Evolutionary conservation across 2,113 vertebrate species (phyloP).

Genomic region (Austrofundulus limnaeus): DNA sequence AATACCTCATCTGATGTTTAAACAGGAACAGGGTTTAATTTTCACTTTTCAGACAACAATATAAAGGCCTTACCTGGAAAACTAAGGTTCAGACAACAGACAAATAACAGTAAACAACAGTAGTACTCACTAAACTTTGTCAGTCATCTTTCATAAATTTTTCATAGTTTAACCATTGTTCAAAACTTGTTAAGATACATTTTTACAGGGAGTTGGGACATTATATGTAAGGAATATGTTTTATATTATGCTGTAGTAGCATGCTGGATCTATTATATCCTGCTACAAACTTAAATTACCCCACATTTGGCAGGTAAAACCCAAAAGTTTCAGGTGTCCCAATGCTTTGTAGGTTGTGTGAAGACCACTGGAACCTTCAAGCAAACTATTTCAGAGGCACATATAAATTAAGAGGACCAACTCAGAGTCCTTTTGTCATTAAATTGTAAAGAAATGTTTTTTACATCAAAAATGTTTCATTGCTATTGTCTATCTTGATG

Average conservation of each 20-base stretch:
- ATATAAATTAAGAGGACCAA: too few relatives aligned
- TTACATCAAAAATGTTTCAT: too few relatives aligned
- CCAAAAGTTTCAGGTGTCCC: too few relatives aligned
- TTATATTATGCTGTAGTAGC: constrained; percentile 77
- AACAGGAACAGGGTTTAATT: constrained; percentile 23
- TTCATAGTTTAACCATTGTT: constrained; percentile 60
- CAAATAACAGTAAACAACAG: constrained; percentile 14
- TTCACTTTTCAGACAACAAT: constrained; percentile 42
- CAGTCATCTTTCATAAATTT: constrained; percentile 45
- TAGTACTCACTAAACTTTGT: constrained; percentile 58
- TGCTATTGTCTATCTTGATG: too few relatives aligned
- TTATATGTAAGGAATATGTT: constrained; percentile 73
- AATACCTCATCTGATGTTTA: constrained; percentile 22
- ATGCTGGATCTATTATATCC: constrained; percentile 76
- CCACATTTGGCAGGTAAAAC: too few relatives aligned
- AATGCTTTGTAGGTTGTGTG: too few relatives aligned
- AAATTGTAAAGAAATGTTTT: too few relatives aligned
- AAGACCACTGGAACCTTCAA: too few relatives aligned
- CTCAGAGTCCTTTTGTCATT: too few relatives aligned
- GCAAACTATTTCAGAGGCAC: too few relatives aligned
- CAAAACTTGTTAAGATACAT: constrained; percentile 70
- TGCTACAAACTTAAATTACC: too few relatives aligned
- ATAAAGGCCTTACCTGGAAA: constrained; percentile 48
- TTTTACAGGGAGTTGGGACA: constrained; percentile 58
- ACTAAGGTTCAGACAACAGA: constrained; percentile 51